Percentiles rank a stretch among this genome's conserved stretches.
These are phyloP conservation scores for Lepilemur septentrionalis DNA, from an alignment of 2,797 vertebrate species.

Conservation along the genomic window DNA sequence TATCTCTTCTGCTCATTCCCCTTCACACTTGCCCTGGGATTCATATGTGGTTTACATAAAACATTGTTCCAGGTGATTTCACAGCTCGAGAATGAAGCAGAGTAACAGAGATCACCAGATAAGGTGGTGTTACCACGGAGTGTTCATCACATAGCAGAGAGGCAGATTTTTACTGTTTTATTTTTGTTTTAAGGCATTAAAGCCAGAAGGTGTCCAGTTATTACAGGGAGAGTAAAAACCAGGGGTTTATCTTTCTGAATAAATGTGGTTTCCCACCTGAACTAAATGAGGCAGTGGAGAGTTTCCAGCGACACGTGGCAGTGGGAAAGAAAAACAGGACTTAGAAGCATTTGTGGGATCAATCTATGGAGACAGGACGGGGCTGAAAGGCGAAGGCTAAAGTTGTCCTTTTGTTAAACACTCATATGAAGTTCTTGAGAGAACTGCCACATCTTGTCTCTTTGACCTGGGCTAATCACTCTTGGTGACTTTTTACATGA, in stretches of 20 bases:
- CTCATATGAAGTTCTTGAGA: background rate
- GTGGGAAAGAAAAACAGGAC: background rate
- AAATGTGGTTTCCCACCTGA: background rate
- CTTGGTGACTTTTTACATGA: background rate
- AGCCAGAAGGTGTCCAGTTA: background rate
- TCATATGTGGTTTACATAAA: background rate
- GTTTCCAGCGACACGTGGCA: background rate
- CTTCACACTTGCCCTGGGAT: background rate
- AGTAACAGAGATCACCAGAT: background rate
- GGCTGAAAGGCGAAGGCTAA: background rate
- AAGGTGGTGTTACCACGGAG: background rate
- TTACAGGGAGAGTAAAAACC: background rate
- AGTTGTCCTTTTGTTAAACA: background rate
- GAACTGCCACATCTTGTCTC: background rate
- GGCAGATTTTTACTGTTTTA: background rate
- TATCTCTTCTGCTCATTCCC: background rate
- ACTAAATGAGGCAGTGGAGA: background rate
- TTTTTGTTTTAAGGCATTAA: background rate
- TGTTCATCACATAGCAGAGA: background rate
- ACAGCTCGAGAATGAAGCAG: background rate
- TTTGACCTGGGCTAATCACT: background rate
- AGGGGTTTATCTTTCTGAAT: background rate
- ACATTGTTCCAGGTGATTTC: background rate
- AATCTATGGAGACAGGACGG: background rate
- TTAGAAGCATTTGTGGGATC: background rate